phyloP scores from a whole-genome alignment of 2,113 vertebrate genomes.

The Redunca redunca region DNA sequence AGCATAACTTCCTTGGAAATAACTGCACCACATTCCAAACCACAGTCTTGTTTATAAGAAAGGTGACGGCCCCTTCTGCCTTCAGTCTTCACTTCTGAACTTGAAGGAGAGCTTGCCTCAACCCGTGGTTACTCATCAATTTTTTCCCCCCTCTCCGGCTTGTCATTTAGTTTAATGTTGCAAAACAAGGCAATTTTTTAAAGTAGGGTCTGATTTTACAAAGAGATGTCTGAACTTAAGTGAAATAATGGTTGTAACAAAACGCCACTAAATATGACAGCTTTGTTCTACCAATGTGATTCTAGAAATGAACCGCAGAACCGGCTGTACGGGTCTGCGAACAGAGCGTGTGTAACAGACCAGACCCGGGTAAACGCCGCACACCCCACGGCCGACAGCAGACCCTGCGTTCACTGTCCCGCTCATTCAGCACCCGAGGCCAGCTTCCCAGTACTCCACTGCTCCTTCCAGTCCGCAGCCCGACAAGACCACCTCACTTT shows the following conservation, averaged over 20 bases:
- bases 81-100: constrained; percentile 69
- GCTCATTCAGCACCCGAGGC: constrained; percentile 70
- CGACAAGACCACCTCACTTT: background rate
- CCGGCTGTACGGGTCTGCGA: constrained; percentile 75
- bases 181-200: constrained; percentile 80
- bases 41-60: constrained; percentile 14
- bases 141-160: constrained; percentile 60
- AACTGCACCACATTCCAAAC: constrained; percentile 32
- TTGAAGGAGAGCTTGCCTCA: constrained; percentile 63
- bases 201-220: constrained; percentile 80
- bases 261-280: constrained; percentile 81
- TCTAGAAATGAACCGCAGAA: constrained; percentile 76
- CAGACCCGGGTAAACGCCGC: constrained; percentile 68
- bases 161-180: constrained; percentile 84
- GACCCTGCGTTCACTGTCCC: constrained; percentile 63
- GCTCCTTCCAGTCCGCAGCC: constrained; percentile 66
- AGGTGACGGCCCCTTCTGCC: constrained; percentile 54
- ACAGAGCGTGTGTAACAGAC: constrained; percentile 74
- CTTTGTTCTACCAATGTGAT: constrained; percentile 80
- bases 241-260: constrained; percentile 83
- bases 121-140: constrained; percentile 77
- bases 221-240: constrained; percentile 82
- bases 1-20: constrained; percentile 33
- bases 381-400: constrained; percentile 62
- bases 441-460: constrained; percentile 47